Base-by-base conservation (phyloP, 2,888 invertebrate genomes). In the Ferdinandea cuprea region DNA sequence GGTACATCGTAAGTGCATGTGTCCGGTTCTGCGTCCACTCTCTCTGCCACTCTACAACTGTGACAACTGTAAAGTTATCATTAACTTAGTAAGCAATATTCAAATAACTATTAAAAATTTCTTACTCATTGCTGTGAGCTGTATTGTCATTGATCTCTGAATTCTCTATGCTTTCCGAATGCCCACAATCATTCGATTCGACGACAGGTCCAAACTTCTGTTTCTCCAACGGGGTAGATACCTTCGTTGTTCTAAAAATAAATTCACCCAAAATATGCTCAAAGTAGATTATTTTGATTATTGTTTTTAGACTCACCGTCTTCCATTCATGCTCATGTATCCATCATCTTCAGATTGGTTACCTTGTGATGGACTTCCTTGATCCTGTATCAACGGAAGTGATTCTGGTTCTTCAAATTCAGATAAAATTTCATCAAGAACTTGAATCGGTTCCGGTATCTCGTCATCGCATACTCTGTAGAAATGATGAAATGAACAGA, bases 321-420 rank as follows among this genome's bases (percentile, higher is more conserved):
- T 94, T 87, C 96, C 96, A 94, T 96, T 96, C 94, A 96, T 95
- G 92, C 96, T 96, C 96, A 96, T 96, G 92, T 96, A 96, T 91
- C 96, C 96, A 93, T 96, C 96, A 93, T 96, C 96, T 91, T 96
- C 96, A 72, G 96, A 96, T 90, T 96, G 96, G 91, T 96, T 96
- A 87, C 95, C 95, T 91, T 95, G 93, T 87, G 95, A 95, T 88
- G 95, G 95, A 90, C 95, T 95, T 92, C 95, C 95, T 89, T 89
- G 89, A 85, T 88, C 88, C 85, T 88, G 85, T 78, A 90, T 89
- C 77, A 87, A 87, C 32, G 91, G 90, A 83, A 89, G 89, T 37
- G 89, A 89, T 79, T 91, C 88, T 28, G 89, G 89, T 92, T 96
- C 96, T 93, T 97, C 97, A 93, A 96, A 97, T 92, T 97, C 96